Percentiles rank a stretch among this genome's conserved stretches.
These are phyloP conservation scores for Aelia acuminata DNA, from an alignment of 2,888 invertebrate species.

Conservation along the genomic window DNA sequence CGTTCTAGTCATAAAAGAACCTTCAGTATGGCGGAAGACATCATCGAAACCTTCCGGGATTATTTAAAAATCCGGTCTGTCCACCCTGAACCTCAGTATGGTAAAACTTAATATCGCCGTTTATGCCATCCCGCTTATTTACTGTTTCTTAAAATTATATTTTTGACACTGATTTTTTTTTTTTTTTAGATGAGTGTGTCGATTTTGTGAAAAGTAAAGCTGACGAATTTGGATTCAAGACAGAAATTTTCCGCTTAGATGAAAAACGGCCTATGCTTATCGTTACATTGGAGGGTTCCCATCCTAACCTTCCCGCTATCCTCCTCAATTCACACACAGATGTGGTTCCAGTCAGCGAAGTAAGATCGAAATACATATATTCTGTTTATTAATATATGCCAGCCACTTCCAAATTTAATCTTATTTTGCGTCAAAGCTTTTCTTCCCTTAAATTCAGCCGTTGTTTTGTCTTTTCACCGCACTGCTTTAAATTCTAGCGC, in stretches of 20 bases:
- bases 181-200: constrained; percentile 77
- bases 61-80: constrained; percentile 58
- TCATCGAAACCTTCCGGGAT: constrained; percentile 53
- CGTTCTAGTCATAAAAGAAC: neutral
- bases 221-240: constrained; percentile 76
- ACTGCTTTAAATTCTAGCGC: too few species aligned
- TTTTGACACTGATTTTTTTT: neutral
- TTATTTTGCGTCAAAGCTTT: too few species aligned
- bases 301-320: constrained; percentile 80
- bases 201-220: constrained; percentile 83
- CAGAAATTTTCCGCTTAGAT: constrained; percentile 75
- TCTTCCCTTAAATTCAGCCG: too few species aligned
- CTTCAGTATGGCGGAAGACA: neutral
- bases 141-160: neutral
- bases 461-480: too few species aligned
- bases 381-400: too few species aligned
- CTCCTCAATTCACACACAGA: constrained; percentile 96
- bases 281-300: constrained; percentile 85
- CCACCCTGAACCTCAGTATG: constrained; percentile 61
- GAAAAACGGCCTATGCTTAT: constrained; percentile 84
- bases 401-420: too few species aligned
- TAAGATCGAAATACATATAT: too few species aligned
- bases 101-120: neutral
- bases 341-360: constrained; percentile 80
- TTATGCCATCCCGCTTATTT: too few species aligned